Evolutionary conservation across 1,140 invertebrate species (phyloP), one percentile per base, ranked within the genome.

Genomic region (Leptopilina boulardi): DNA sequence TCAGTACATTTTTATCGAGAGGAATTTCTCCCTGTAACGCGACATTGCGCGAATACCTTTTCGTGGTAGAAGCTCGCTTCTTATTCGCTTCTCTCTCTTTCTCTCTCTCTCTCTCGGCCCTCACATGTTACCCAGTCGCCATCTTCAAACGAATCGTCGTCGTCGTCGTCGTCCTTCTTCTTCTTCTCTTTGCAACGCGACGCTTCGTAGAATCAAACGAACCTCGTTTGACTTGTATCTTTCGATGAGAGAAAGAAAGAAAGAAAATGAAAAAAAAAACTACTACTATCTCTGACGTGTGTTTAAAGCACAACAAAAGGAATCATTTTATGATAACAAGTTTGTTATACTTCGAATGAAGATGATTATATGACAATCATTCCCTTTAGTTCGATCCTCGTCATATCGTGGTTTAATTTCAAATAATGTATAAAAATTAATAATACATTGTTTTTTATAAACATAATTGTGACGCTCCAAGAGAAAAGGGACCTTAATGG

Each of bases 11-110:
- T 84, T 83, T 83, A 83, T 44, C 54, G 11, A 9, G 3, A 1
- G 3, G 77, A 82, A 80, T 76, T 74, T 76, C 59, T 72, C 34
- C 30, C 47, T 38, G 70, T 41, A 54, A 47, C 23, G 66, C 76
- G 74, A 78, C 81, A 80, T 82, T 79, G 79, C 71, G 76, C 79
- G 77, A 56, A 83, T 82, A 75, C 79, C 79, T 66, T 66, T 66
- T 66, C 59, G 59, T 66, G 59, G 59, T 77, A 74, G 77, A 73
- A 74, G 72, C 72, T 77, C 34, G 72, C 76, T 80, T 77, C 75
- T 80, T 74, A 72, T 42, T 54, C 59, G 26, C 56, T 66, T 30
- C 56, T 59, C 54, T 66, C 56, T 38, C 34, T 9, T 9, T 38
- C 34, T 38, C 34, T 38, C 34, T 38, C 34, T 38, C 5, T 9